These are phyloP conservation scores for Aythya fuligula DNA, from an alignment of 2,797 vertebrate species.

Conservation along the genomic window DNA sequence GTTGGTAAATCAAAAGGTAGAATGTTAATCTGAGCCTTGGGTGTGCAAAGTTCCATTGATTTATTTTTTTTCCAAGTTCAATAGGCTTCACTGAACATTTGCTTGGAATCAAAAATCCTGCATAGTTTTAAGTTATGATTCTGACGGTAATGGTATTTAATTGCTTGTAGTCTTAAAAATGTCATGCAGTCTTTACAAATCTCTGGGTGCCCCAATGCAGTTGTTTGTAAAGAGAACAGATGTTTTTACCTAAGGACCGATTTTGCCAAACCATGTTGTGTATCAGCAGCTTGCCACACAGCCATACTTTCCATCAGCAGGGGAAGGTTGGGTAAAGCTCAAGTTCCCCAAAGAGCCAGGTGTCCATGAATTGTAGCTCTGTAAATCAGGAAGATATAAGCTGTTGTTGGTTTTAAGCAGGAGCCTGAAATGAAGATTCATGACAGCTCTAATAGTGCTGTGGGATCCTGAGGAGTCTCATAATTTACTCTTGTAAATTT, in stretches of 20 bases:
- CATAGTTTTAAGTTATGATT: background rate
- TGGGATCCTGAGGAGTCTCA: background rate
- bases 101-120: background rate
- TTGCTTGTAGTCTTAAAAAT: background rate
- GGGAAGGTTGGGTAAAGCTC: background rate
- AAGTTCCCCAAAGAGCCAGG: background rate
- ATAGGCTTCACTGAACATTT: background rate
- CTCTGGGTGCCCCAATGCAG: background rate
- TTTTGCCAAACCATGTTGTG: background rate
- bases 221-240: background rate
- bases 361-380: background rate
- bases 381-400: background rate
- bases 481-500: background rate
- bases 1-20: background rate
- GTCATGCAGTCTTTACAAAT: background rate
- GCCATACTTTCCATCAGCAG: background rate
- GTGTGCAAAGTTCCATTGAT: background rate
- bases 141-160: background rate
- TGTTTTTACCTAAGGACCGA: background rate
- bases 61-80: background rate
- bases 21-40: background rate
- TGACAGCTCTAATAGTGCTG: background rate
- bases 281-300: background rate
- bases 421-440: background rate
- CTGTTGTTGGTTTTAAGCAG: background rate